These are phyloP conservation scores for Brachionichthys hirsutus DNA, from an alignment of 2,113 vertebrate species.

Conservation along the genomic window DNA sequence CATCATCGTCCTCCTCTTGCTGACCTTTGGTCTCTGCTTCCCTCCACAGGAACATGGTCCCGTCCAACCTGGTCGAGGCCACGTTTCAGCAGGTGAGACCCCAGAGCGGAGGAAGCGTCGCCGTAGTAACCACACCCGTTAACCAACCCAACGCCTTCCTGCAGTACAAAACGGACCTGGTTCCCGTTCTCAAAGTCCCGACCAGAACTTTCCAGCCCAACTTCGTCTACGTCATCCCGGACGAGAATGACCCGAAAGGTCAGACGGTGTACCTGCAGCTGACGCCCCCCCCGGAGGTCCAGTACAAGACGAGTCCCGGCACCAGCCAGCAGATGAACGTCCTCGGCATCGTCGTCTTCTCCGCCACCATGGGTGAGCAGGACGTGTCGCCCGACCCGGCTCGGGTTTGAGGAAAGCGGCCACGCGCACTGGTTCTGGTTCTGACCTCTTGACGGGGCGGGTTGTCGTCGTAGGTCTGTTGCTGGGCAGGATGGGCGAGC, in stretches of 20 bases:
- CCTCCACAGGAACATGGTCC: constrained; percentile 86
- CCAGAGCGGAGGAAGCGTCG: no score
- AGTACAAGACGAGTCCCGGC: constrained; percentile 83
- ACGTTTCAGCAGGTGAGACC: constrained; percentile 86
- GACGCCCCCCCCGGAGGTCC: constrained; percentile 80
- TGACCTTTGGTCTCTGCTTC: constrained; percentile 30
- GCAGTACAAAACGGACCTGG: constrained; percentile 85
- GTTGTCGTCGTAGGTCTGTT: constrained; percentile 76
- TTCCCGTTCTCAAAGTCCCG: constrained; percentile 75
- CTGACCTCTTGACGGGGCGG: neutral
- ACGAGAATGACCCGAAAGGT: constrained; percentile 75
- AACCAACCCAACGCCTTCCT: constrained; percentile 1
- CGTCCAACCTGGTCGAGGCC: constrained; percentile 88
- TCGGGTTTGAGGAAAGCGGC: no score
- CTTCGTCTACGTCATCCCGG: constrained; percentile 83
- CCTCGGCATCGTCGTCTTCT: constrained; percentile 90
- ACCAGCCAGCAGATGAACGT: constrained; percentile 90
- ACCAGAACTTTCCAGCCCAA: constrained; percentile 66
- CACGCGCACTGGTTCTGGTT: neutral
- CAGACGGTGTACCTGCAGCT: constrained; percentile 81
- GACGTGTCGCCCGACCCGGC: no score
- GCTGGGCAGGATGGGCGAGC: constrained; percentile 86
- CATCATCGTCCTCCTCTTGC: constrained; percentile 7
- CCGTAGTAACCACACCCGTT: no score
- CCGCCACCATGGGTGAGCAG: constrained; percentile 85